These are phyloP conservation scores for Karalla daura DNA, from an alignment of 2,797 vertebrate genomes.

Conservation along the genomic window DNA sequence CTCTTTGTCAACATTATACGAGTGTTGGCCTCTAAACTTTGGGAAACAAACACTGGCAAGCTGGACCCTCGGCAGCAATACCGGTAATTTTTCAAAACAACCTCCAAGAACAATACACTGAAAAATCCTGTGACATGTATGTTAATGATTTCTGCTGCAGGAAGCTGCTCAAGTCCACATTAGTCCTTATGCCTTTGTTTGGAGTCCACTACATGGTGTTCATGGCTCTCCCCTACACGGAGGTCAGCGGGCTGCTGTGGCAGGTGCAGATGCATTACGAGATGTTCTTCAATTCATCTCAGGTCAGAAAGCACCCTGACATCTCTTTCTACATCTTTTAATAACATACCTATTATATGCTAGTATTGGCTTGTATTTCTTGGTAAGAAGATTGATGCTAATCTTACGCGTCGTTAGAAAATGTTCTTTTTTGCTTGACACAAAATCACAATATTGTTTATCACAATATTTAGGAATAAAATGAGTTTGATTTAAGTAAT, in stretches of 20 bases:
- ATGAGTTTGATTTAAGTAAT: no score
- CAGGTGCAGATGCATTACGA: conserved; percentile 92
- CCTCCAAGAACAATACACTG: background rate
- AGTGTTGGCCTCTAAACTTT: conserved; percentile 88
- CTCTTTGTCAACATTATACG: conserved; percentile 89
- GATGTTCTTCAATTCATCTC: conserved; percentile 91
- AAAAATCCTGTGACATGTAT: background rate
- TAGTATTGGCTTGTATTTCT: no score
- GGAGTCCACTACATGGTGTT: conserved; percentile 91
- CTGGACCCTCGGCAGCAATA: conserved; percentile 88
- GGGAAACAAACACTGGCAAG: conserved; percentile 90
- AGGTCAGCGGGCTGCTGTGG: conserved; percentile 86
- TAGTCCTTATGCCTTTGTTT: conserved; percentile 89
- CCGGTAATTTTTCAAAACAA: conserved; percentile 67
- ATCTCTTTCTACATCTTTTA: no score
- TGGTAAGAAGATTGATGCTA: no score
- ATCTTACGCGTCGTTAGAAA: no score
- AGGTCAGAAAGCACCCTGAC: conserved; percentile 71
- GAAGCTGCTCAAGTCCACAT: conserved; percentile 88
- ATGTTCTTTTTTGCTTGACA: no score
- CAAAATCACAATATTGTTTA: no score
- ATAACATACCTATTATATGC: background rate
- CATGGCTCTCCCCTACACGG: conserved; percentile 89
- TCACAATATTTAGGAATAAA: no score
- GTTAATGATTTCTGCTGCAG: conserved; percentile 59